Evolutionary conservation across 23 tunicate species (phyloP).

Genomic region (Corella eumyota): DNA sequence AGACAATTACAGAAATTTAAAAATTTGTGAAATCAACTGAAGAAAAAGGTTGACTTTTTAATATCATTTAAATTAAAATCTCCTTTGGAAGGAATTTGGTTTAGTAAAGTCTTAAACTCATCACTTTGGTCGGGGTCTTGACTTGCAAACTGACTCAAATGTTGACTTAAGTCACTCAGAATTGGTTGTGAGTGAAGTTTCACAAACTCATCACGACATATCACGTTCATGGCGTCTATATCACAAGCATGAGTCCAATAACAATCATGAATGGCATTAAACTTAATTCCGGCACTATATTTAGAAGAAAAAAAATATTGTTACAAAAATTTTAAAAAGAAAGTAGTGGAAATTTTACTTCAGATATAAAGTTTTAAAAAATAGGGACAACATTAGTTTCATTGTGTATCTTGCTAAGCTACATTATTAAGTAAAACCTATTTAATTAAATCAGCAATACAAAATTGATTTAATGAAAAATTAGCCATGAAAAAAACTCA

Average conservation of each 20-base stretch:
- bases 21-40: constrained; percentile 71
- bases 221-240: constrained; percentile 57
- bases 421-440: too few relatives aligned
- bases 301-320: too few relatives aligned
- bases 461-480: too few relatives aligned
- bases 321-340: background rate
- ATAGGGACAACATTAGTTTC: too few relatives aligned
- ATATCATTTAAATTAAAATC: constrained; percentile 70
- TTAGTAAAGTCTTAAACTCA: constrained; percentile 17
- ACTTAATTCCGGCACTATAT: constrained; percentile 42
- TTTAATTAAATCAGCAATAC: too few relatives aligned
- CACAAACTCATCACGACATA: constrained; percentile 82
- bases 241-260: constrained; percentile 94
- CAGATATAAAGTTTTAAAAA: too few relatives aligned
- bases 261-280: constrained; percentile 90
- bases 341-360: background rate
- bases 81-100: constrained; percentile 71
- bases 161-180: constrained; percentile 47
- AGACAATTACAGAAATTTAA: too few relatives aligned
- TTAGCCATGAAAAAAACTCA: constrained; percentile 17
- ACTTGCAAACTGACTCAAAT: constrained; percentile 33
- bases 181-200: constrained; percentile 62
- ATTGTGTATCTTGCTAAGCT: too few relatives aligned
- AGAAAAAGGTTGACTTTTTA: constrained; percentile 71
- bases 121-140: constrained; percentile 9